Conservation (phyloP, 2,888 invertebrate genomes). For the Pterobdella sp. region DNA sequence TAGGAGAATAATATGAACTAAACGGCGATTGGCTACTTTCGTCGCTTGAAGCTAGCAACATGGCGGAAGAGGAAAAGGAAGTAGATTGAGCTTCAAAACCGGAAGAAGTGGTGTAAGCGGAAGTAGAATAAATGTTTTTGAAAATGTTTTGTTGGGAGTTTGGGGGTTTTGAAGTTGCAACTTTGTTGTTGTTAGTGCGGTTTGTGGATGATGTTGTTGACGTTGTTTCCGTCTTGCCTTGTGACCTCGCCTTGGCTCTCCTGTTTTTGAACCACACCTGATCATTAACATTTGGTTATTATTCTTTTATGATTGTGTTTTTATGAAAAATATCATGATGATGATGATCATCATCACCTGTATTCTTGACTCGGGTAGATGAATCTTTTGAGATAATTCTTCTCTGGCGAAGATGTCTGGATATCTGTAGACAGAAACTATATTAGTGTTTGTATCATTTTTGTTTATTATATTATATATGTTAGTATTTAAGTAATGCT, state of each 20-base stretch:
- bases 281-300: no score
- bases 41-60: conserved; percentile 5
- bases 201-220: neutral
- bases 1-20: neutral
- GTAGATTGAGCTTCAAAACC: neutral
- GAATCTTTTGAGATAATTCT: conserved; percentile 20
- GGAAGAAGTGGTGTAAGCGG: neutral
- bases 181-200: no score
- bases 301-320: no score
- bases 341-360: conserved; percentile 10
- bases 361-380: conserved; percentile 25
- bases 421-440: no score
- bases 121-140: neutral
- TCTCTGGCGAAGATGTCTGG: conserved; percentile 27
- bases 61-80: conserved; percentile 14
- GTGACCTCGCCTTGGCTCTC: conserved; percentile 23
- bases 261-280: conserved; percentile 29
- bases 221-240: conserved; percentile 10
- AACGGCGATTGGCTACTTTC: conserved; percentile 8
- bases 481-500: no score
- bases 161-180: neutral
- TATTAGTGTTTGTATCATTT: no score
- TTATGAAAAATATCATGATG: no score
- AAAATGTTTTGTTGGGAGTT: neutral
- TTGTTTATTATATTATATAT: no score